Evolutionary conservation across 1,140 invertebrate genomes (phyloP), one percentile per base, ranked within the genome.

Genomic region (Neelides sp.): DNA sequence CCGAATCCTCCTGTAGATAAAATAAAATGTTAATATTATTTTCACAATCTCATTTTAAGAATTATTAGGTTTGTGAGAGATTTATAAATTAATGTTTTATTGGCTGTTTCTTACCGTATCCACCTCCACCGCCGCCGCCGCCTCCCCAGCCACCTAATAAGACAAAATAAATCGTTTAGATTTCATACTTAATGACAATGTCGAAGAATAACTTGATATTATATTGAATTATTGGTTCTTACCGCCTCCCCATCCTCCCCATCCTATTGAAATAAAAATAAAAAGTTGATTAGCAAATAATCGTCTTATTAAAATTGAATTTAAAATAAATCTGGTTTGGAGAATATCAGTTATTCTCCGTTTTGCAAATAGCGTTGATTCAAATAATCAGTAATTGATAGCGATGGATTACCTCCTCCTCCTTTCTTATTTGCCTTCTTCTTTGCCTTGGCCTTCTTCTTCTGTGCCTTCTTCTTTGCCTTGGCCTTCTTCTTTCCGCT

Each of bases 391-490:
- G 12, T 13, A 46, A 15, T 10, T 50, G 26, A 20, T 37, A 30
- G 32, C 27, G 17, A 48, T 27, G n/a, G n/a, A 24, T 44, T 36
- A 28, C 44, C 36, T 45, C 43, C 40, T 15, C 51, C 32, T 43
- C 36, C 37, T 34, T 57, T 54, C 34, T 43, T 50, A 20, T 44
- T 39, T 2, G 42, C 42, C 48, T 54, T 55, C 52, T 55, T 57
- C 42, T 52, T 54, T 8, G 41, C 42, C 50, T 52, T 52, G 4
- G 20, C 20, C n/a, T 43, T 40, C 34, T 52, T 52, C 50, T 52
- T 52, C n/a, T 35, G 41, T 34, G 52, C 55, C 48, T 57, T 58
- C 55, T 57, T 59, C 42, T 60, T 58, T 7, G 40, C 42, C 50
- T 56, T 56, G 7, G 34, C 43, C 50, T 56, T 52, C 49, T 34